A percentile compares a stretch with the other conserved stretches of the same genome.
Evolutionary conservation across 1,140 invertebrate genomes (phyloP).

Genomic region (Bombyx mandarina): DNA sequence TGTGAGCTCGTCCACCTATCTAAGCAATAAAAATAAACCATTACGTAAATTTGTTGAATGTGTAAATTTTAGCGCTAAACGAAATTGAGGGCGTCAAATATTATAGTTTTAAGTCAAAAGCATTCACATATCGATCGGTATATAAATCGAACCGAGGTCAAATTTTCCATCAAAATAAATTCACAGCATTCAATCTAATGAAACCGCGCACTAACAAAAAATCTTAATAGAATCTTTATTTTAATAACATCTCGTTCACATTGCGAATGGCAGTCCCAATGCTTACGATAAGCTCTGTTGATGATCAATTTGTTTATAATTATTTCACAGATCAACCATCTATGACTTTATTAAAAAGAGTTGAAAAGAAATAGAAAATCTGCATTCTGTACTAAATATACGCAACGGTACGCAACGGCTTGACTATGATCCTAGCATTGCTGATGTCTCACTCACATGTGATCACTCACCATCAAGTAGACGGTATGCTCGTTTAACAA

Average conservation of each 20-base stretch:
- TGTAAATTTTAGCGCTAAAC: conserved; percentile 3
- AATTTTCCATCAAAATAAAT: conserved; percentile 37
- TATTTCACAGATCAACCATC: too few relatives aligned
- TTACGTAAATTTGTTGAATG: not conserved
- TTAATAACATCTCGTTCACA: conserved; percentile 33
- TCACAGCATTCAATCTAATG: conserved; percentile 29
- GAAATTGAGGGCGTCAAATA: conserved; percentile 4
- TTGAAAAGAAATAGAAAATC: too few relatives aligned
- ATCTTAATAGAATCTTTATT: conserved; percentile 45
- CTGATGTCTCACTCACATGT: too few relatives aligned
- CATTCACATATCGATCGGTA: conserved; percentile 9
- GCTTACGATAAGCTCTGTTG: conserved; percentile 1
- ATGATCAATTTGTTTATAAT: not conserved
- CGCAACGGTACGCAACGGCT: too few relatives aligned
- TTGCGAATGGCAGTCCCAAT: conserved; percentile 5
- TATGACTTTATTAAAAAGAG: too few relatives aligned
- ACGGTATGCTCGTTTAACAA: too few relatives aligned
- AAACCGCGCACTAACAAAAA: conserved; percentile 30
- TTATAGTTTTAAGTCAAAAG: not conserved
- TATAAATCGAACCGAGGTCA: conserved; percentile 31
- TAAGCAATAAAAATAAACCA: too few relatives aligned
- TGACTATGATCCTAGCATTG: too few relatives aligned
- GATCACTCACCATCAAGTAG: too few relatives aligned
- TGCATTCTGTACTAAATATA: too few relatives aligned
- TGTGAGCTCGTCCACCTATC: too few relatives aligned